A percentile compares a stretch with the other conserved stretches of the same genome.
Evolutionary conservation across 1,140 invertebrate genomes (phyloP).

Genomic region (Tetragnatha versicolor): DNA sequence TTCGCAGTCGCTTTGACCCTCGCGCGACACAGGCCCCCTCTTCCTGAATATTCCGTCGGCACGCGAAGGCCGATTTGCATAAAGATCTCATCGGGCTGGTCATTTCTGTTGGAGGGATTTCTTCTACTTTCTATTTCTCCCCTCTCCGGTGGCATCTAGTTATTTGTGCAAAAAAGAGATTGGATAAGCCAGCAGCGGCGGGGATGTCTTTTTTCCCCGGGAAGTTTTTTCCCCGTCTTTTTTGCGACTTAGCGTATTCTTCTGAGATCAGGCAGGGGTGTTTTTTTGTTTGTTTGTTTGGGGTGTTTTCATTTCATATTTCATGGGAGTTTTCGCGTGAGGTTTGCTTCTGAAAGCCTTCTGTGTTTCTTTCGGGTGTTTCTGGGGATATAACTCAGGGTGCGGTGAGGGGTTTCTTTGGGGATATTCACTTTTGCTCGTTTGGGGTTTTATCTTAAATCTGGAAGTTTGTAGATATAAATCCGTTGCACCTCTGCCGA

Average conservation of each 20-base stretch:
- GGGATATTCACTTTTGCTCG: no score
- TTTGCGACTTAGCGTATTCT: constrained; percentile 19
- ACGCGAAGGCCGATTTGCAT: constrained; percentile 22
- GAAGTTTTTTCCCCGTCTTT: neutral
- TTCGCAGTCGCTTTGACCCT: no score
- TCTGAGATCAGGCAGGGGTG: constrained; percentile 20
- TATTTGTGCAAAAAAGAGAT: constrained; percentile 15
- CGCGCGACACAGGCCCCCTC: no score
- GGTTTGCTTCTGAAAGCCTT: constrained; percentile 7
- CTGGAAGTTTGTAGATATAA: no score
- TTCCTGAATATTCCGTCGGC: constrained; percentile 20
- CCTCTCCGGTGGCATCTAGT: neutral
- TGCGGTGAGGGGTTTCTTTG: no score
- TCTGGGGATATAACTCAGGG: no score
- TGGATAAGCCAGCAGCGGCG: constrained; percentile 22
- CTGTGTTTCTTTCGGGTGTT: neutral
- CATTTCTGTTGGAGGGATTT: constrained; percentile 14
- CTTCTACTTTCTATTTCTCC: constrained; percentile 19
- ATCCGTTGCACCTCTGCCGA: no score
- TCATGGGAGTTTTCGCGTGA: constrained; percentile 7
- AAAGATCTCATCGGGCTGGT: constrained; percentile 27
- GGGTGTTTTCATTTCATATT: constrained; percentile 24
- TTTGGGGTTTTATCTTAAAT: no score
- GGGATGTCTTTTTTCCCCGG: neutral
- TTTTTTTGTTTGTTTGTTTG: neutral